Conservation (phyloP, 37 sponge, comb jelly and placozoan genomes). For the Petrosia ficiformis region DNA sequence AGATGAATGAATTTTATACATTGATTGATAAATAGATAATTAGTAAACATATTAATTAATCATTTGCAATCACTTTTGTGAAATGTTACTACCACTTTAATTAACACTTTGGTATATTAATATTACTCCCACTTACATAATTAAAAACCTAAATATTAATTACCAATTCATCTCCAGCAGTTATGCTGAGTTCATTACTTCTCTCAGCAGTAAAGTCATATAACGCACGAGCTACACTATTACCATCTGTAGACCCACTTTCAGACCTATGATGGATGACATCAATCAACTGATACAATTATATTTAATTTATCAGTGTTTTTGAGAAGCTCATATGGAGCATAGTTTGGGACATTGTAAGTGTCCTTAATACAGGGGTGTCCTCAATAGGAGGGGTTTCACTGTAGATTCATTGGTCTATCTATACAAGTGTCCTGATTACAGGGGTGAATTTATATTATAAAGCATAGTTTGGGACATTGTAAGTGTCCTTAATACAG, state of each 20-base stretch:
- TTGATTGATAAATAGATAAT: too few relatives aligned
- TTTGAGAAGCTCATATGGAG: too few relatives aligned
- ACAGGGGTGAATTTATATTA: too few relatives aligned
- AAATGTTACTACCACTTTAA: neutral
- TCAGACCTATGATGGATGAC: neutral
- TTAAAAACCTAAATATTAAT: neutral
- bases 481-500: too few relatives aligned
- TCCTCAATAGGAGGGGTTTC: too few relatives aligned
- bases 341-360: too few relatives aligned
- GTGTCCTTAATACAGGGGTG: too few relatives aligned
- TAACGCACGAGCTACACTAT: slow-evolving; percentile 52
- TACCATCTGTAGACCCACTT: neutral
- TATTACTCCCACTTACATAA: neutral
- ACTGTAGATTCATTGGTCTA: too few relatives aligned
- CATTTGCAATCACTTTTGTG: neutral
- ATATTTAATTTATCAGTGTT: too few relatives aligned
- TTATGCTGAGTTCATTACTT: slow-evolving; percentile 52
- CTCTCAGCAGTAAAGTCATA: slow-evolving; percentile 51
- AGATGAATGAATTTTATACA: too few relatives aligned
- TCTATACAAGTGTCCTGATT: too few relatives aligned
- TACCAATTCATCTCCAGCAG: slow-evolving; percentile 72
- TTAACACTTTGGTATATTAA: neutral
- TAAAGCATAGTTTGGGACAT: too few relatives aligned
- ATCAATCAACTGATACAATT: neutral
- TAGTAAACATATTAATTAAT: neutral